phyloP scores from a whole-genome alignment of 2,113 vertebrate genomes.

The Nycticorax nycticorax region DNA sequence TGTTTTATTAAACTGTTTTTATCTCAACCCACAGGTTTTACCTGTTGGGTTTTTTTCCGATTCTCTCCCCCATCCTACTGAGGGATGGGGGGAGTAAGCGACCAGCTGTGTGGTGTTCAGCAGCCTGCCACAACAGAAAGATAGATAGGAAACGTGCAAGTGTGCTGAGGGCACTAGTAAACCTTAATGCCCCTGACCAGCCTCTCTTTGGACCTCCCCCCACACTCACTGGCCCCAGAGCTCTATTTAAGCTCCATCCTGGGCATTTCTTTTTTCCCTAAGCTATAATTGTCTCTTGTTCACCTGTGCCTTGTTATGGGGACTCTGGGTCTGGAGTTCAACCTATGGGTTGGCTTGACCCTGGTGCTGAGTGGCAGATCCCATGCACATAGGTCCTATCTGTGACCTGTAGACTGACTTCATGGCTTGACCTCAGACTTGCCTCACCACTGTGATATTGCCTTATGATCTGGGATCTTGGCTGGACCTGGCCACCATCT shows the following conservation, averaged over 20 bases:
- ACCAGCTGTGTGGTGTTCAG: no score
- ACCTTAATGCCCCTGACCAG: neutral
- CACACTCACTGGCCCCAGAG: neutral
- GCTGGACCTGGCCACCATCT: neutral
- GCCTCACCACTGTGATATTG: fast-evolving
- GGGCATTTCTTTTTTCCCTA: fast-evolving
- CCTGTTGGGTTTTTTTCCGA: no score
- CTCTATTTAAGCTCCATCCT: neutral
- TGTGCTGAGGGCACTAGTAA: neutral
- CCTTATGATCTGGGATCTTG: neutral
- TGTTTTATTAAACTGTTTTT: no score
- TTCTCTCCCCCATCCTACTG: no score
- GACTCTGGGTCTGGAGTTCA: fast-evolving
- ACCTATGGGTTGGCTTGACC: neutral
- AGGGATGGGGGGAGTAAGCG: no score
- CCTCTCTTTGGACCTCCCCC: neutral
- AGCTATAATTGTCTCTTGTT: fast-evolving
- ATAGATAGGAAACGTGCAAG: neutral
- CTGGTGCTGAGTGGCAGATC: neutral
- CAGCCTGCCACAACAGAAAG: no score
- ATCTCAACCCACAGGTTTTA: no score
- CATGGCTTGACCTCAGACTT: neutral
- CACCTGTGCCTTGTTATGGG: neutral
- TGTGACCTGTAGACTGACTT: neutral
- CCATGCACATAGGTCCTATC: fast-evolving